Evolutionary conservation across 2,797 vertebrate species (phyloP).

Genomic region (Trematomus bernacchii): DNA sequence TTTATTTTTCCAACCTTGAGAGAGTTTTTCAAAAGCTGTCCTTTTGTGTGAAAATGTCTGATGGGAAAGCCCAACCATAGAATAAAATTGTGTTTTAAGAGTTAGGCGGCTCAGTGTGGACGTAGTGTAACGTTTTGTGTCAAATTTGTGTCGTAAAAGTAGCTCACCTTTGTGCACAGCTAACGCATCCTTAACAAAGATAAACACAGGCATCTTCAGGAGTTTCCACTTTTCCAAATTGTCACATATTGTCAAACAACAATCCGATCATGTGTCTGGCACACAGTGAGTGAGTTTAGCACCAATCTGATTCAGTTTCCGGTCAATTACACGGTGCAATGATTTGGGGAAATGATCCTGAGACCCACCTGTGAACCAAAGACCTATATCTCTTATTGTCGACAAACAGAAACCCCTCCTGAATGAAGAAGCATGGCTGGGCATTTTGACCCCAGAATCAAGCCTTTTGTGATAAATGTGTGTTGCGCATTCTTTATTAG

Average conservation of each 20-base stretch:
- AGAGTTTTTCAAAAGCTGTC: neutral
- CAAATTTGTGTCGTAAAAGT: neutral
- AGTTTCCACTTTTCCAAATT: no score
- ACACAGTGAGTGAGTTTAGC: slow-evolving; percentile 8
- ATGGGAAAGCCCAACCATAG: neutral
- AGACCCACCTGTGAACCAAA: slow-evolving; percentile 13
- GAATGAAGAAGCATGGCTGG: neutral
- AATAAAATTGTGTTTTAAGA: neutral
- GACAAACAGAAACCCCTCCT: slow-evolving; percentile 4
- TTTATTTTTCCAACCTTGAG: neutral
- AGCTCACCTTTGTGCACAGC: neutral
- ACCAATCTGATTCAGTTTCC: slow-evolving; percentile 16
- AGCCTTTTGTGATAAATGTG: neutral
- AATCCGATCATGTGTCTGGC: slow-evolving; percentile 6
- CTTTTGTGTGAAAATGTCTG: neutral
- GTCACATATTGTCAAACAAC: no score
- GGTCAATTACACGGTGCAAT: slow-evolving; percentile 26
- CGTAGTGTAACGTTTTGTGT: neutral
- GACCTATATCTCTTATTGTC: neutral
- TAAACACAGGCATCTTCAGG: no score
- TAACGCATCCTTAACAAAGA: no score
- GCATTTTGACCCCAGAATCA: neutral
- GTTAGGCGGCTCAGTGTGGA: neutral
- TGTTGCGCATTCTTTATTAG: slow-evolving; percentile 15
- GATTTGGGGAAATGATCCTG: slow-evolving; percentile 18